These are phyloP conservation scores for Coelinius sp. DNA, from an alignment of 2,888 invertebrate species.

Conservation along the genomic window DNA sequence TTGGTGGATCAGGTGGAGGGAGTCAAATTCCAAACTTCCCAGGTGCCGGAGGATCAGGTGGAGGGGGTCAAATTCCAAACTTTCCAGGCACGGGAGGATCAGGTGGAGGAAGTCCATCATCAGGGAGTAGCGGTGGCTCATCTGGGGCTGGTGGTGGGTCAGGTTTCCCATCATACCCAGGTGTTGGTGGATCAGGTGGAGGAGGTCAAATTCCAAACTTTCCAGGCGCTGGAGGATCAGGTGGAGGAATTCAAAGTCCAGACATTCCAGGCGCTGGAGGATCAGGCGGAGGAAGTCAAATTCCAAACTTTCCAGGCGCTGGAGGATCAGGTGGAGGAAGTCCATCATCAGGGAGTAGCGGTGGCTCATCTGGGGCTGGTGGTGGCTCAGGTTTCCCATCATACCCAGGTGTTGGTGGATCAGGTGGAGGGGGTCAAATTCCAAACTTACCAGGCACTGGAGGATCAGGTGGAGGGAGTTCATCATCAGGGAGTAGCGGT, in stretches of 20 bases:
- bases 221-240: background rate
- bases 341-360: background rate
- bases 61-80: background rate
- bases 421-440: background rate
- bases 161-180: background rate
- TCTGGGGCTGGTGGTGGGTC: too few species aligned
- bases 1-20: background rate
- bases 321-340: background rate
- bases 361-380: background rate
- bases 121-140: background rate
- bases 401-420: background rate
- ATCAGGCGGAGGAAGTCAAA: background rate
- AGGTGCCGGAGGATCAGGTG: background rate
- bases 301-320: background rate
- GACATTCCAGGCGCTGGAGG: background rate
- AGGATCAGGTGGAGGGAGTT: background rate
- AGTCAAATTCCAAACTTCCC: background rate
- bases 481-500: too few species aligned
- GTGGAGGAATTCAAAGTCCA: background rate
- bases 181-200: background rate
- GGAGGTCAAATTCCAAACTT: background rate
- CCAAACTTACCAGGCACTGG: background rate
- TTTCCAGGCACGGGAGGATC: background rate
- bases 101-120: background rate
- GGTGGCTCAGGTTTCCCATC: background rate